Evolutionary conservation across 2,797 vertebrate genomes (phyloP), one percentile per base, ranked within the genome.

Genomic region (Eulemur mongoz): DNA sequence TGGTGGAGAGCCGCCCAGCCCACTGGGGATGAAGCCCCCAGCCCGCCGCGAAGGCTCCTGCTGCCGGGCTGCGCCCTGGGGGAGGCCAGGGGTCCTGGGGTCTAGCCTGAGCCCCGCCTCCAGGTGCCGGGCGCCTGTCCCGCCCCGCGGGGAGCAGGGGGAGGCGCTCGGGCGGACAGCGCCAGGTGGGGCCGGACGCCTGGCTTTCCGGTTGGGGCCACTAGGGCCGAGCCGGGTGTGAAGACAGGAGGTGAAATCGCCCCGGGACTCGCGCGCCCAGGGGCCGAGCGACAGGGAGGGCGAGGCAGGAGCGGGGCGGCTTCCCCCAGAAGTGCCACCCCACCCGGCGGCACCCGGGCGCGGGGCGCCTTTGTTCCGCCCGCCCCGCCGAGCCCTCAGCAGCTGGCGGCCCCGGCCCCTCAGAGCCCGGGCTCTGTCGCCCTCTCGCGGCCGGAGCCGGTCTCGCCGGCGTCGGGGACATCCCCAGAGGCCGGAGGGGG

Each of bases 371-470:
- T 52, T 40, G 73, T 86, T 65, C 45, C 11, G 11, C 45, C 0
- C 27, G 15, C 43, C 6, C 38, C 1, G 0, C 1, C 0, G 20
- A 57, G 22, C 32, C 7, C 23, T 15, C 27, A 1, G 2, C 59
- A 22, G 25, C 15, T 0, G 2, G 18, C 0, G 0, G 38, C 11
- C 9, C n/a, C 0, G 7, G 38, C 54, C 4, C 15, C n/a, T 38
- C 65, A n/a, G 48, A 85, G 30, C 10, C 11, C 0, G 75, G 89
- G 23, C 72, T 95, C 54, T 96, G 92, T 93, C 54, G 73, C 72
- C 95, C 89, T 27, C 86, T 93, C 0, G 82, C 30, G 94, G 90
- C 82, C 0, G 0, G 10, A 83, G 35, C 1, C 0, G 15, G 63
- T 79, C 8, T 67, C 1, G 1, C 54, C 40, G 22, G 23, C 1